Evolutionary conservation across 2,888 invertebrate species (phyloP).

Genomic region (Tiphia femorata): DNA sequence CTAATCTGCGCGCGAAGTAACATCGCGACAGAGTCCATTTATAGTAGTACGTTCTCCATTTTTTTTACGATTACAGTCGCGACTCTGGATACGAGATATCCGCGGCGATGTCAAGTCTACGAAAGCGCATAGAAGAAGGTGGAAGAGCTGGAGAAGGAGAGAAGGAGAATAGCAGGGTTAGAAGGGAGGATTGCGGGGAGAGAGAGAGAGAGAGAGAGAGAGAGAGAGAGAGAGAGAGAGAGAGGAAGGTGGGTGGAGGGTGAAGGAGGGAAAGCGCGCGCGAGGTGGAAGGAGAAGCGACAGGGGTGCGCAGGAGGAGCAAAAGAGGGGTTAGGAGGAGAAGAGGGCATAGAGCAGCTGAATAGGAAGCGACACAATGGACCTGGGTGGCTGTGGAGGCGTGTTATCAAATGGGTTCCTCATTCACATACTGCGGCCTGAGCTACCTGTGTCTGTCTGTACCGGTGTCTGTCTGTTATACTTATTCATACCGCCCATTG

Average conservation of each 20-base stretch:
- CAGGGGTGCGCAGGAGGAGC: conserved; percentile 24
- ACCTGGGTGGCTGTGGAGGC: conserved; percentile 67
- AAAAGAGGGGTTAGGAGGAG: conserved; percentile 38
- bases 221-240: conserved; percentile 33
- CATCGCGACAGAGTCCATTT: too few species aligned
- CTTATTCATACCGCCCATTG: conserved; percentile 68
- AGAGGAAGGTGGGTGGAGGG: conserved; percentile 17
- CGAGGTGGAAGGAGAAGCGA: conserved; percentile 13
- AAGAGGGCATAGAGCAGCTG: conserved; percentile 65
- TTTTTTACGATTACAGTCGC: too few species aligned
- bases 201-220: conserved; percentile 23
- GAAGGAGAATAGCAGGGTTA: conserved; percentile 28
- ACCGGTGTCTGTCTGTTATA: conserved; percentile 68
- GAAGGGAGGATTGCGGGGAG: conserved; percentile 32
- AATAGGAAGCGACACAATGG: conserved; percentile 69
- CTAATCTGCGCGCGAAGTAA: too few species aligned
- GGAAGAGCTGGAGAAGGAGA: conserved; percentile 18
- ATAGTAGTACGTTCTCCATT: too few species aligned
- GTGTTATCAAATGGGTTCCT: conserved; percentile 70
- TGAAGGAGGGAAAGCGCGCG: conserved; percentile 26
- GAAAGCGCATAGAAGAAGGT: conserved; percentile 11
- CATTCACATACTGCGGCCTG: conserved; percentile 68
- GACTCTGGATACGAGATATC: conserved; percentile 44
- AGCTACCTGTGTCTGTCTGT: conserved; percentile 68
- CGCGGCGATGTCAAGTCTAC: conserved; percentile 52